Evolutionary conservation across 2,113 vertebrate genomes (phyloP), one percentile per base, ranked within the genome.

Genomic region (Amphiprion ocellaris): DNA sequence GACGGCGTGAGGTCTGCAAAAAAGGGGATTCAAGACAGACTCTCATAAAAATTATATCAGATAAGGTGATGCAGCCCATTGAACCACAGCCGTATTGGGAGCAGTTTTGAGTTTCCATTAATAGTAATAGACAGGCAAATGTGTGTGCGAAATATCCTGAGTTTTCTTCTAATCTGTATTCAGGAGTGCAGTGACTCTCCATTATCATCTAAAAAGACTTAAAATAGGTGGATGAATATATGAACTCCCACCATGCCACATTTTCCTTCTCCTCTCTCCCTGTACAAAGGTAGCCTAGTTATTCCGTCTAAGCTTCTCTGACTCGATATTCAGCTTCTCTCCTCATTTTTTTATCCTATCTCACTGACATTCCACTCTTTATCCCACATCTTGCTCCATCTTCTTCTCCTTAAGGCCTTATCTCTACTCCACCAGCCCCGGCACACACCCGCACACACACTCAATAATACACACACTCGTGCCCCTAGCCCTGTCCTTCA

Each of bases 31-130:
- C 55, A 75, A 83, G 78, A 79, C 64, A 84, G 81, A 55, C 84
- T 87, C 68, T 79, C 84, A 86, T 81, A 83, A 81, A 89, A 87
- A 78, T 89, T 60, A 89, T 69, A 91, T 86, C 78, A 83, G 87
- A 91, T 90, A 83, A 83, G 88, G 65, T 84, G 86, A 82, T 77
- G 75, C 71, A 63, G 81, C 60, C 39, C 85, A 64, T 46, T 82
- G 85, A 88, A 74, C 82, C 70, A 26, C 44, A 16, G 59, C 66
- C 14, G 12, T 76, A 83, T 78, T 75, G 83, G 79, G 77, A 89
- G 83, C 80, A 76, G 84, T 85, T 91, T 77, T 61, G 41, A 77
- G 69, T 84, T 87, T 83, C 70, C 76, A 81, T 86, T 89, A 79
- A 82, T 79, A 81, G 79, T 79, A 52, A 52, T 41, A 85, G 77